Base-by-base conservation (phyloP, 2,797 vertebrate genomes). In the Eulemur albifrons region DNA sequence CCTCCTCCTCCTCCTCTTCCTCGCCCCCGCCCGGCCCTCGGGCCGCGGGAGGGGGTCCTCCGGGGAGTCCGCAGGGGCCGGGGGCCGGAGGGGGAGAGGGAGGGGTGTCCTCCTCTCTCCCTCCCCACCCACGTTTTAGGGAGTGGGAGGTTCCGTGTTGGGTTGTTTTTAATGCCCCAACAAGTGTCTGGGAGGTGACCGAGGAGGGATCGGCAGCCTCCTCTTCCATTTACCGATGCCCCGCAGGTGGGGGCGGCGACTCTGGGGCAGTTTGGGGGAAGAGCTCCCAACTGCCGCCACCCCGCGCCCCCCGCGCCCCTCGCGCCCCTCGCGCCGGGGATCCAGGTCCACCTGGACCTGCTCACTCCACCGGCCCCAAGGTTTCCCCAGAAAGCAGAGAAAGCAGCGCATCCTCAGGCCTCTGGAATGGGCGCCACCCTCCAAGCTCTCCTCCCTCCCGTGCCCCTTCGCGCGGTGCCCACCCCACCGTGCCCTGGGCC, bases 361-460 rank as follows among this genome's bases (percentile, higher is more conserved):
- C 4, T 40, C 6, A 7, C 35, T 2, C 27, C 73, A 73, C 52
- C 94, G 75, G 23, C 72, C 95, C 84, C 90, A 17, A 75, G 88
- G 83, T 93, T 93, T 96, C 96, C 88, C 96, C 70, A 10, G 21
- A 23, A 9, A 23, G 54, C 50, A 52, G 38, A 96, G 97, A 96
- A 96, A 97, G 92, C 97, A 94, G 73, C 83, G 84, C 82, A 32
- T 95, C 96, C 95, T 96, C 93, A 61, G 48, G 67, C 79, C 97
- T 93, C 98, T 92, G 98, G 98, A 96, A 96, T 96, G 97, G 93
- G 97, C 94, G 98, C 95, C 86, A 97, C 93, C 79, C 95, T 86
- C 79, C 93, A 90, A 65, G 85, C 96, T 15, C 12, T 38, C 72
- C 54, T 0, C 45, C 61, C 54, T 1, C 27, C 38, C 1, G 17